Evolutionary conservation across 2,113 vertebrate genomes (phyloP).

Genomic region (Regulus satrapa): DNA sequence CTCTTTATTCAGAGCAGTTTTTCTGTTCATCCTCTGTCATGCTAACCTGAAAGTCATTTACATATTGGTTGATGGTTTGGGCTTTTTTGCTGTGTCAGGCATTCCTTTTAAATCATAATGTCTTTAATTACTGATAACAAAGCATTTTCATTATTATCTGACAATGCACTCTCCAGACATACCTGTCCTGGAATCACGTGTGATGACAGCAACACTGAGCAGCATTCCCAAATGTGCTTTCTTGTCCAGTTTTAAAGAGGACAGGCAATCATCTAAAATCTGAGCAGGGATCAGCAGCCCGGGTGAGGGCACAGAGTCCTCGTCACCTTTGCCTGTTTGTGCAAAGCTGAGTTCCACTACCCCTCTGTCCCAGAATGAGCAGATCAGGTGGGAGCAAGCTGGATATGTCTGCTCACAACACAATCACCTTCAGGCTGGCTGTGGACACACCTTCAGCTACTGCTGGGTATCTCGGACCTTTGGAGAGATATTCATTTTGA

Average conservation of each 20-base stretch:
- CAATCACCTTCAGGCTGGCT: not conserved
- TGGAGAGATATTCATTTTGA: not conserved
- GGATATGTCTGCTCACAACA: not conserved
- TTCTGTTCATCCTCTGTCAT: not conserved
- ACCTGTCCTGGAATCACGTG: fast-evolving
- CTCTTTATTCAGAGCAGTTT: not conserved
- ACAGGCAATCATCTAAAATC: not conserved
- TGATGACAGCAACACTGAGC: not conserved
- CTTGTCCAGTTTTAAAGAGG: not conserved
- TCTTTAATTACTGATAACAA: not conserved
- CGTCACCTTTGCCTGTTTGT: fast-evolving
- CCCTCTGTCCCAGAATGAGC: not conserved
- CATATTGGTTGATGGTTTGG: not conserved
- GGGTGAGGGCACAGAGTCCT: not conserved
- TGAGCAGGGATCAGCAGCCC: not conserved
- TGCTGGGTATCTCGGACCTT: not conserved
- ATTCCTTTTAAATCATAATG: not conserved
- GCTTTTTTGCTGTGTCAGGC: not conserved
- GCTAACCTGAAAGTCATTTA: not conserved
- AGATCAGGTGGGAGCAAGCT: not conserved
- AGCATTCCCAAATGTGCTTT: not conserved
- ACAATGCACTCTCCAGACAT: not conserved
- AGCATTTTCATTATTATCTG: not conserved
- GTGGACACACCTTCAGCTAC: not conserved
- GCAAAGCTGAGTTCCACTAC: not conserved